Evolutionary conservation across 2,797 vertebrate species (phyloP), one percentile per base, ranked within the genome.

Genomic region (Margarornis squamiger): DNA sequence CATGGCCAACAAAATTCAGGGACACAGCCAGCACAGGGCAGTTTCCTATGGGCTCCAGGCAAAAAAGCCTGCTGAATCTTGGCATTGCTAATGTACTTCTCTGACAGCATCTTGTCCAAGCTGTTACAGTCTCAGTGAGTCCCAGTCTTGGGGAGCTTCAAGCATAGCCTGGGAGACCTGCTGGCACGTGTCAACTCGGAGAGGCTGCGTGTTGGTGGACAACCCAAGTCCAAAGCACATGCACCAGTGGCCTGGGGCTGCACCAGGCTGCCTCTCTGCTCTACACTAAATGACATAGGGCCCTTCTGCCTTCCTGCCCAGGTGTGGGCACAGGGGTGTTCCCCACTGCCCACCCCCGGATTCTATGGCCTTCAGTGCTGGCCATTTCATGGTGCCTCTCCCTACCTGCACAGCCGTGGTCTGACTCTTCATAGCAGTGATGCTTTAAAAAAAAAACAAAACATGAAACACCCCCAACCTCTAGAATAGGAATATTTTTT

Each of bases 141-240:
- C 34, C 32, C 38, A 57, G 57, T 46, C 32, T 49, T 15, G 6
- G 17, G 20, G 55, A 4, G 17, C 11, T 68, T 68, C 2, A 11
- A 10, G 11, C 4, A 6, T 1, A 51, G 10, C n/a, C 34, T 20
- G 6, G 24, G 14, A 16, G 34, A 51, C 15, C 63, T 24, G 4
- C 8, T 10, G 6, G 30, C 30, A 29, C 2, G 9, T 9, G 24
- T 39, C 32, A 48, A 30, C 48, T 58, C 58, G 36, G 24, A 9
- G 52, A 23, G 10, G 8, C 26, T 74, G 5, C 22, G 54, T 7
- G 4, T 9, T 2, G 3, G 29, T 5, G 4, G 26, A 6, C 13
- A 22, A 2, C 4, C 9, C 49, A 4, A 0, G 1, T 16, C 14
- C 55, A 39, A 70, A 81, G 46, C 6, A 1, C 2, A 2, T 6